Conservation (phyloP, 2,888 invertebrate genomes). For the Acleris sparsana region DNA sequence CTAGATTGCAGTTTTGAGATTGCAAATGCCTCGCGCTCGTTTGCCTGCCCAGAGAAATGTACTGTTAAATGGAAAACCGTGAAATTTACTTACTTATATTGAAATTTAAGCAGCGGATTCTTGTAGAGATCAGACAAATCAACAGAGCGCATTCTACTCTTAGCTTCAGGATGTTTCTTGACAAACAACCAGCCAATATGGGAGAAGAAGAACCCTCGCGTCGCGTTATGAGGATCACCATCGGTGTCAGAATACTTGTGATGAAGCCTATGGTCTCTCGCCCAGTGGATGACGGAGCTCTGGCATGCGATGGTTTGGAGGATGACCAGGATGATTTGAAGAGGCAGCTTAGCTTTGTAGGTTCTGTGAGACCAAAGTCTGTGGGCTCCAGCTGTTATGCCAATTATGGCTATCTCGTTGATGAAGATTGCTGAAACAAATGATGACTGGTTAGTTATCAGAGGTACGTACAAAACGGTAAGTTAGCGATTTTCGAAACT, state of each 20-base stretch:
- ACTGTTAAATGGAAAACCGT: no score
- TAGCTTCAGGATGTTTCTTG: constrained; percentile 95
- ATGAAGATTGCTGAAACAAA: constrained; percentile 7
- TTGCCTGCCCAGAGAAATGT: no score
- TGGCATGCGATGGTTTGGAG: constrained; percentile 54
- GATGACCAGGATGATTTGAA: constrained; percentile 90
- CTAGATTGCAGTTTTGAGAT: no score
- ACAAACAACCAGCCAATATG: constrained; percentile 97
- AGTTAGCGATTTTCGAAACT: no score
- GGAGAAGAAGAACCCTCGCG: constrained; percentile 95
- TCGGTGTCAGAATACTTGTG: constrained; percentile 95
- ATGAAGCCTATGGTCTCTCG: constrained; percentile 90
- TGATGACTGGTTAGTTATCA: background rate
- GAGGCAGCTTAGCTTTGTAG: constrained; percentile 94
- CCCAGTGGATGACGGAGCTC: constrained; percentile 87
- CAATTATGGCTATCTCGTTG: constrained; percentile 4
- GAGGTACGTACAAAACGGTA: no score
- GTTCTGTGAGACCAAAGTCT: constrained; percentile 96
- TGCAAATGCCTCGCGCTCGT: no score
- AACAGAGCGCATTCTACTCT: constrained; percentile 83
- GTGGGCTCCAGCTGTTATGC: constrained; percentile 90
- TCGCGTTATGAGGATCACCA: constrained; percentile 95
- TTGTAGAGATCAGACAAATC: constrained; percentile 92
- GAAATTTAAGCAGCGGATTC: constrained; percentile 94
- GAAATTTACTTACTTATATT: constrained; percentile 86